A percentile compares a stretch with the other conserved stretches of the same genome.
phyloP scores from a whole-genome alignment of 1,140 invertebrate genomes.

The Pogonomyrmex barbatus region DNA sequence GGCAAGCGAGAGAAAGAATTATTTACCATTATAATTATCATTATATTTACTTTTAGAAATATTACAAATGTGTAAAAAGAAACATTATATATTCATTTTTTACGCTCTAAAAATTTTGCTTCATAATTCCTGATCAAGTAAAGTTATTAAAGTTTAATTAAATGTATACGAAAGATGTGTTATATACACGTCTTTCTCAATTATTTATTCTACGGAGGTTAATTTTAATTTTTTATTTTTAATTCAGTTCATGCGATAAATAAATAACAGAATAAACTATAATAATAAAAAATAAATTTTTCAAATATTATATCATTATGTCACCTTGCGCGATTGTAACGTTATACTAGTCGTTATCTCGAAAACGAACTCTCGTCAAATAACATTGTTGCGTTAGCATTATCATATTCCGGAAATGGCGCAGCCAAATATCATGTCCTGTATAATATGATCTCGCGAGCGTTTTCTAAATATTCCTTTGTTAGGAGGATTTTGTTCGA shows the following conservation, averaged over 20 bases:
- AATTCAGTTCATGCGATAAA: not conserved
- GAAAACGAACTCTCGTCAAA: not conserved
- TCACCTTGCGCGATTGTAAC: not conserved
- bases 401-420: slow-evolving; percentile 11
- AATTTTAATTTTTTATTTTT: not conserved
- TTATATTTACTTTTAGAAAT: slow-evolving; percentile 3
- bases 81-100: not conserved
- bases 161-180: not conserved
- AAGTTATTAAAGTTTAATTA: not conserved
- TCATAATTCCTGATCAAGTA: not conserved
- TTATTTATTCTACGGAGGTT: not conserved
- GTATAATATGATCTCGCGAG: not conserved
- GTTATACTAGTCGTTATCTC: slow-evolving; percentile 4
- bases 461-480: slow-evolving; percentile 21
- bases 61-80: not conserved
- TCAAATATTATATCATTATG: not conserved
- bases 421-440: slow-evolving; percentile 12
- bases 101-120: not conserved
- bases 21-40: not conserved
- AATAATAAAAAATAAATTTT: not conserved
- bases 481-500: not conserved
- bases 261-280: not conserved
- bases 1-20: not conserved
- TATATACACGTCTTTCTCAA: not conserved
- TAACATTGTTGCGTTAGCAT: not conserved